phyloP scores from a whole-genome alignment of 2,113 vertebrate species.

The Apistogramma diplotaenia region DNA sequence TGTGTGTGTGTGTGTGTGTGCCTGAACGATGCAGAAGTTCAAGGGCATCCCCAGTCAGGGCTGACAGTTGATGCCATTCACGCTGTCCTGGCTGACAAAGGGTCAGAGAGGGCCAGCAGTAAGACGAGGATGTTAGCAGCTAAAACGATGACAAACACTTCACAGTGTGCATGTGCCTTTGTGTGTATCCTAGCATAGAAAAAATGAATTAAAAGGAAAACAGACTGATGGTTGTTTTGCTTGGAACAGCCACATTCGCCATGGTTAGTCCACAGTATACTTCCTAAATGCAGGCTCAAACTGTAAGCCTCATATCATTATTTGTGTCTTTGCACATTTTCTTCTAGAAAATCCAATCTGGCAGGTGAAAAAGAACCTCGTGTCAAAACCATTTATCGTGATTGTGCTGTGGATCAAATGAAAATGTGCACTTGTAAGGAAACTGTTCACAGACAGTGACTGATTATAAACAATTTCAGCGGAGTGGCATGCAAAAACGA shows the following conservation, averaged over 20 bases:
- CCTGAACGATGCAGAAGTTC: not conserved
- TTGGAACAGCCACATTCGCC: not conserved
- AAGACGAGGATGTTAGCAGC: not conserved
- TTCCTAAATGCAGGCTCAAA: not conserved
- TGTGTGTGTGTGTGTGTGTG: not conserved
- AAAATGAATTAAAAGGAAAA: not conserved
- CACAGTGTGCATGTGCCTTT: not conserved
- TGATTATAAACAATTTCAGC: not conserved
- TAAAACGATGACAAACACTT: constrained; percentile 1
- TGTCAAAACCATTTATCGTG: not conserved
- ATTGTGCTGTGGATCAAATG: not conserved
- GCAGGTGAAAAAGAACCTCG: not conserved
- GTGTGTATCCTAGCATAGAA: not conserved
- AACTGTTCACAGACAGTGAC: not conserved
- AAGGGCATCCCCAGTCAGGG: constrained; percentile 38
- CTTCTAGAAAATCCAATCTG: not conserved
- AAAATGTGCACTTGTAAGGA: not conserved
- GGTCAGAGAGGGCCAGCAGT: constrained; percentile 15
- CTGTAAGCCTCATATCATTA: not conserved
- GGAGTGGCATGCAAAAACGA: not conserved
- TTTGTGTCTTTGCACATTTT: not conserved
- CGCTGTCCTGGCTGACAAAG: constrained; percentile 19
- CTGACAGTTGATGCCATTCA: constrained; percentile 42
- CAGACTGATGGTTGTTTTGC: not conserved
- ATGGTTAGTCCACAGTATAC: not conserved